Evolutionary conservation across 2,797 vertebrate species (phyloP).

Genomic region (Chiroxiphia lanceolata): DNA sequence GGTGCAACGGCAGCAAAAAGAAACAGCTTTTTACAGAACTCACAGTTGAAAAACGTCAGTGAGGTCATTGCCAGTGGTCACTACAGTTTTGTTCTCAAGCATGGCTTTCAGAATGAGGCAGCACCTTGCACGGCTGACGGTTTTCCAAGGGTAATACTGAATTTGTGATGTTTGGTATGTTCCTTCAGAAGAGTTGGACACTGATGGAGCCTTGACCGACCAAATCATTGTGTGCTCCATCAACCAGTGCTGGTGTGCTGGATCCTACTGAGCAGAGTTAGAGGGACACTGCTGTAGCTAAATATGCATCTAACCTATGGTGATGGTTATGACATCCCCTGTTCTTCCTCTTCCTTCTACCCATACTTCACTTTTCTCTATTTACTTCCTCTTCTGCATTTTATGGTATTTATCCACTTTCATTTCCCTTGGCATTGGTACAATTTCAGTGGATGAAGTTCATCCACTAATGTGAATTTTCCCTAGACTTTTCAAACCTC

Average conservation of each 20-base stretch:
- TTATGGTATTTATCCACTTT: not conserved
- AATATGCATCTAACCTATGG: not conserved
- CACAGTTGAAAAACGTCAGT: not conserved
- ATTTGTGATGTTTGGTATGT: rapidly evolving
- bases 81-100: not conserved
- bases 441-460: not conserved
- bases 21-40: not conserved
- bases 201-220: not conserved
- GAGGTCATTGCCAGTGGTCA: not conserved
- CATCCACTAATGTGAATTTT: not conserved
- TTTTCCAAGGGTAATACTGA: not conserved
- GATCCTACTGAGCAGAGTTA: not conserved
- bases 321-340: not conserved
- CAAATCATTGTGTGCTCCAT: rapidly evolving
- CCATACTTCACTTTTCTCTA: not conserved
- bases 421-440: not conserved
- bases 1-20: not conserved
- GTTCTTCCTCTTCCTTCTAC: not conserved
- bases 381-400: not conserved
- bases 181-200: not conserved
- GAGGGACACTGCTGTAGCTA: not conserved
- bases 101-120: not conserved
- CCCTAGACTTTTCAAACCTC: not conserved
- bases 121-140: not conserved
- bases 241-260: not conserved